Conservation (phyloP, 2,797 vertebrate species). For the Scleropages formosus region DNA sequence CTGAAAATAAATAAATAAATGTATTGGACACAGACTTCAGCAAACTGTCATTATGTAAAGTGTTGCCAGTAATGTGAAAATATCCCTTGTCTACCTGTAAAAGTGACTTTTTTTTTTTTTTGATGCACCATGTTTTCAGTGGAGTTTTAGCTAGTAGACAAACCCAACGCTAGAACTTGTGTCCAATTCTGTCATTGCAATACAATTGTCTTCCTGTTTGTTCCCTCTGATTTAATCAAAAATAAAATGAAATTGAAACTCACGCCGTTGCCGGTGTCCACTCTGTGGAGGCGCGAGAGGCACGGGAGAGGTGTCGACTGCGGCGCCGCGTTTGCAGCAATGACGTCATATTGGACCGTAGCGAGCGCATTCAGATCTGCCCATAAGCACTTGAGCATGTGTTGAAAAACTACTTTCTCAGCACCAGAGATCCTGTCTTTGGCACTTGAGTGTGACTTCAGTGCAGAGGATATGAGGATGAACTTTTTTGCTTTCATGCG, state of each 20-base stretch:
- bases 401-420: no score
- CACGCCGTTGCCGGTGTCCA: constrained; percentile 25
- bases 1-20: neutral
- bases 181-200: constrained; percentile 68
- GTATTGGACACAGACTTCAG: constrained; percentile 40
- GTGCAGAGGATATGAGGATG: no score
- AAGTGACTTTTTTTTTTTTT: constrained; percentile 54
- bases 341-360: no score
- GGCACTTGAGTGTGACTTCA: no score
- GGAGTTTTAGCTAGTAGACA: constrained; percentile 61
- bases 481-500: no score
- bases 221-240: constrained; percentile 61
- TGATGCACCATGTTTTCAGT: constrained; percentile 49
- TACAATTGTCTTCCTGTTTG: constrained; percentile 76
- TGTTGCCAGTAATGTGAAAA: constrained; percentile 47
- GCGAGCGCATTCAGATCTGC: no score
- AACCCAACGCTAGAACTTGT: constrained; percentile 57
- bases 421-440: no score
- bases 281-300: constrained; percentile 29
- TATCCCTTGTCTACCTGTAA: constrained; percentile 54
- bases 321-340: no score
- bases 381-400: no score
- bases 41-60: constrained; percentile 44
- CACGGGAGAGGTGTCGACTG: constrained; percentile 20
- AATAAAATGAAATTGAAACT: constrained; percentile 58